phyloP scores from a whole-genome alignment of 2,888 invertebrate species.

The Papilio protenor region DNA sequence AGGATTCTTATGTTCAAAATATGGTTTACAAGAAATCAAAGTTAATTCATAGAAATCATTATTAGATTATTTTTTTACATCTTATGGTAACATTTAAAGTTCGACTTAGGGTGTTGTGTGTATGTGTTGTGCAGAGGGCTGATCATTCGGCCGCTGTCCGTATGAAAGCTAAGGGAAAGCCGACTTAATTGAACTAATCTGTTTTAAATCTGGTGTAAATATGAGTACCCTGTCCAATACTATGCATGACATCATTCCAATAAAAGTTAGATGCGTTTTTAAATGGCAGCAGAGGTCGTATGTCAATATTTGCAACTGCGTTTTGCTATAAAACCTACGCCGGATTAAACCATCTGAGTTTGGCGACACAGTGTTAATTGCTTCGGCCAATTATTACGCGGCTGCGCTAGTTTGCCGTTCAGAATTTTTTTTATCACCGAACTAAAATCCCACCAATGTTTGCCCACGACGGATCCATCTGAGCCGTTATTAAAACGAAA shows the following conservation, averaged over 20 bases:
- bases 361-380: conserved; percentile 55
- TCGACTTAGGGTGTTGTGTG: not conserved
- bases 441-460: conserved; percentile 55
- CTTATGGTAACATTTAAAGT: not conserved
- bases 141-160: not conserved
- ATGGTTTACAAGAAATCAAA: no score
- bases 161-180: not conserved
- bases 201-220: no score
- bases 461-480: conserved; percentile 54
- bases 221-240: not conserved
- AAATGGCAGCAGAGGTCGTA: not conserved
- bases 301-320: conserved; percentile 20
- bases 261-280: conserved; percentile 10
- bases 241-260: conserved; percentile 5
- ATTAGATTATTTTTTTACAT: no score
- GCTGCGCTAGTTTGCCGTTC: conserved; percentile 47
- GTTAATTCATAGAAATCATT: no score
- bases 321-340: conserved; percentile 52
- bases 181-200: no score
- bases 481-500: conserved; percentile 59
- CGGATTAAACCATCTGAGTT: conserved; percentile 49
- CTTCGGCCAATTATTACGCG: conserved; percentile 56
- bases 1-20: no score
- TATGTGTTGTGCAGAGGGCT: not conserved
- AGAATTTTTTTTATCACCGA: conserved; percentile 50